Conservation (phyloP, 2,113 vertebrate species). For the Centropus unirufus region DNA sequence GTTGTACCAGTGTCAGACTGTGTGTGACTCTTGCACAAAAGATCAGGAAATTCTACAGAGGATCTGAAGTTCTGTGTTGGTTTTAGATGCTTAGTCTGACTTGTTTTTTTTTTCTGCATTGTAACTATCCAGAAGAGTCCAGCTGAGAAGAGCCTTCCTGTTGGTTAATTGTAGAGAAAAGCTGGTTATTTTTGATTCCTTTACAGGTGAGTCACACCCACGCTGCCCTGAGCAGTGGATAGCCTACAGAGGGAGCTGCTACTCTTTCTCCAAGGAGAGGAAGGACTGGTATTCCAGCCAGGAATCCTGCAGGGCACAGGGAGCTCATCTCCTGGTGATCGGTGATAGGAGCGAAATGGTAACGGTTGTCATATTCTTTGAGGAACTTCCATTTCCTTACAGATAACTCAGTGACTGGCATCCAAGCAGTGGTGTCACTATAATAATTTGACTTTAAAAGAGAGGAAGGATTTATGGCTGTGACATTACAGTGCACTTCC, state of each 20-base stretch:
- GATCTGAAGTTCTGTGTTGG: background rate
- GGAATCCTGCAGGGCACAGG: constrained; percentile 37
- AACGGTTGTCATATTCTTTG: constrained; percentile 2
- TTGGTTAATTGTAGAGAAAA: background rate
- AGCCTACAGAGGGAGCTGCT: constrained; percentile 60
- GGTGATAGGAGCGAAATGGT: constrained; percentile 1
- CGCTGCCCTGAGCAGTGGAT: constrained; percentile 58
- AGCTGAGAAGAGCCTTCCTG: background rate
- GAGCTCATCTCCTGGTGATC: constrained; percentile 52
- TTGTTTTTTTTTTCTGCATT: background rate
- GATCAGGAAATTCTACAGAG: background rate
- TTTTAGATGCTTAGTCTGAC: background rate
- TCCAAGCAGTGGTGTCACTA: background rate
- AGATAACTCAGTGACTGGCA: background rate
- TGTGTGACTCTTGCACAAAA: background rate
- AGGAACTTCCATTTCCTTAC: background rate
- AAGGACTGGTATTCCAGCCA: constrained; percentile 63
- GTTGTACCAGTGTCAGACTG: background rate
- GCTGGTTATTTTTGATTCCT: background rate
- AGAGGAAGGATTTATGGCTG: background rate
- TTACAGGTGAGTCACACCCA: background rate
- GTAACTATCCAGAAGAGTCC: background rate
- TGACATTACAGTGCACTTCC: background rate
- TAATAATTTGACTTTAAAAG: background rate
- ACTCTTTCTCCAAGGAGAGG: constrained; percentile 50